phyloP scores from a whole-genome alignment of 2,797 vertebrate species.

The Morus bassanus region DNA sequence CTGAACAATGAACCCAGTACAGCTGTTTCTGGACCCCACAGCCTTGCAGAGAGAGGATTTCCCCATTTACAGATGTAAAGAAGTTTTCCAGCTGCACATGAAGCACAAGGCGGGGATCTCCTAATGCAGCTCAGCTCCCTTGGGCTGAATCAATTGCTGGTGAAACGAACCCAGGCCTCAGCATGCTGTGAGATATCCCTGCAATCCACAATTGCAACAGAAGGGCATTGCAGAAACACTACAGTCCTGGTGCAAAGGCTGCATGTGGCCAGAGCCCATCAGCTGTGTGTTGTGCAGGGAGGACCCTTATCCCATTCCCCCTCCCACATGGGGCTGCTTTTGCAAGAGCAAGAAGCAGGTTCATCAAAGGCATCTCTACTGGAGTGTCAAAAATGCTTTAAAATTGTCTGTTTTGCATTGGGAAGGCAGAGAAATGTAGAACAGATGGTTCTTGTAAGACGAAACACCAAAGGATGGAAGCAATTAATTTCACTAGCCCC shows the following conservation, averaged over 20 bases:
- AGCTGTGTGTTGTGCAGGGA: neutral
- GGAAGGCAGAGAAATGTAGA: neutral
- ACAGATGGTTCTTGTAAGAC: neutral
- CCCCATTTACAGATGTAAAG: neutral
- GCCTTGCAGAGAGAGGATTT: neutral
- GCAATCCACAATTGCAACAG: accelerated
- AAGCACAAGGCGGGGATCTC: neutral
- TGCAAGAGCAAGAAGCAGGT: neutral
- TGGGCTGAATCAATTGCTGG: neutral
- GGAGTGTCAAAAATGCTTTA: neutral
- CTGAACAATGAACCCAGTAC: accelerated
- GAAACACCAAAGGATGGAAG: neutral
- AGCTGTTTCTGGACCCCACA: neutral
- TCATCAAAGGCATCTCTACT: neutral
- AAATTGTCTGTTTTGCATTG: neutral
- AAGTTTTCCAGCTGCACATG: neutral
- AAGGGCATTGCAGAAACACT: neutral
- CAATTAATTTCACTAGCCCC: neutral
- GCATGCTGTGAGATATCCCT: neutral
- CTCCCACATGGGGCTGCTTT: neutral
- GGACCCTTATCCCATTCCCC: accelerated
- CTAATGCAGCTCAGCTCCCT: neutral
- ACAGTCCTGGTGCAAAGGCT: neutral
- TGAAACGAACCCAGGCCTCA: neutral
- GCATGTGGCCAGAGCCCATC: neutral